Evolutionary conservation across 2,888 invertebrate species (phyloP), one percentile per base, ranked within the genome.

Genomic region (Ectemnius cavifrons): DNA sequence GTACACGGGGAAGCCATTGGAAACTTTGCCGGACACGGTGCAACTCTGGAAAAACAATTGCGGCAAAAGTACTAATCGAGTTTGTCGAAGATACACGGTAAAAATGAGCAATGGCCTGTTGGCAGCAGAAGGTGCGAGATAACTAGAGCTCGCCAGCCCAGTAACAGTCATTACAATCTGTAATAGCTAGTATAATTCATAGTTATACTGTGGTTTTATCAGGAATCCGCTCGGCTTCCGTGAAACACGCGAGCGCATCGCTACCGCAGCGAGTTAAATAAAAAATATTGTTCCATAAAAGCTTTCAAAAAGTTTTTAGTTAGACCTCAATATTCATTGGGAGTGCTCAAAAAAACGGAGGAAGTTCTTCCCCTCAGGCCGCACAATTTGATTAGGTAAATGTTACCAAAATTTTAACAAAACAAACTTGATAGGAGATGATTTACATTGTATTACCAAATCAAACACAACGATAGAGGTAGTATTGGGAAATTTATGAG

Each of bases 251-350:
- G 4, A 11, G n/a, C 52, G 52, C 52, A 47, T 16, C 5, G 52
- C 8, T 2, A 6, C 59, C 14, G 1, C 20, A 4, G 20, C 18
- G 13, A 16, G 20, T 27, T 6, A 59, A 27, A 16, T 16, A 14
- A 18, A 59, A 27, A 59, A 59, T 59, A 20, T 23, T 20, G 59
- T 27, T 59, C 23, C 52, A 52, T 52, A 52, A 52, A 52, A 14
- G 52, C 37, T 37, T 37, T 37, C 23, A 23, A 23, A 23, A 23
- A 23, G 23, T 23, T 37, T 37, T 37, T 37, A 37, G 1, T 37
- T 8, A 37, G 11, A 37, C 8, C 37, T 37, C 37, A 37, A 37
- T 37, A 37, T 37, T 37, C 37, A 2, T 8, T 11, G 37, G 11
- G 37, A 37, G 8, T 37, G 37, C 37, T 6, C n/a, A 11, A 11